Conservation (phyloP, 2,888 invertebrate species). For the Drosophila colorata region DNA sequence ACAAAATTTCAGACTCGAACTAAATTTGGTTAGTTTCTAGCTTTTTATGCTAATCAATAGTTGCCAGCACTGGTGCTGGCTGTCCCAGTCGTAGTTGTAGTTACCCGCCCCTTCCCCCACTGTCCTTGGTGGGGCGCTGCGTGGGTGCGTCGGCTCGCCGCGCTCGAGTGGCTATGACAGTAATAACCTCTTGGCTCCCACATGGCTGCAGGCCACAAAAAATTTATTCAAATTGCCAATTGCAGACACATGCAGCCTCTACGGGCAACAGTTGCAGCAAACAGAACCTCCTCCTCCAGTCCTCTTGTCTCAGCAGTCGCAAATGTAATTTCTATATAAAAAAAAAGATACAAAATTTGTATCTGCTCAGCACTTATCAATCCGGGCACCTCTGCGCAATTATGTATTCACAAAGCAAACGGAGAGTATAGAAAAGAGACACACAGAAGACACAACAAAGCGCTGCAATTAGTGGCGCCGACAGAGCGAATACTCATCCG, state of each 20-base stretch:
- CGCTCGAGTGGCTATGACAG: conserved; percentile 71
- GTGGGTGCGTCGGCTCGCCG: conserved; percentile 58
- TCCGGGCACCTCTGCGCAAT: conserved; percentile 33
- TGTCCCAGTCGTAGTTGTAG: not conserved
- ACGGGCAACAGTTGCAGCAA: conserved; percentile 21
- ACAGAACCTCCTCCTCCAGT: not conserved
- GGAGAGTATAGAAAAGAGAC: conserved; percentile 5
- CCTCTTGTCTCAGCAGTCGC: not conserved
- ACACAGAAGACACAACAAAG: conserved; percentile 46
- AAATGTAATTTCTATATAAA: conserved; percentile 23
- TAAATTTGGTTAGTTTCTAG: no score
- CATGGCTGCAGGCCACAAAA: conserved; percentile 45
- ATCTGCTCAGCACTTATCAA: conserved; percentile 16
- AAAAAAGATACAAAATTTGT: not conserved
- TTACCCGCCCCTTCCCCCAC: not conserved
- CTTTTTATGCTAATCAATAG: not conserved
- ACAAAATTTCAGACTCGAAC: no score
- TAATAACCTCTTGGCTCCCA: conserved; percentile 75
- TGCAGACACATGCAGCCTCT: conserved; percentile 38
- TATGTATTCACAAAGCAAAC: conserved; percentile 40
- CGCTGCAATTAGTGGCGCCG: conserved; percentile 73
- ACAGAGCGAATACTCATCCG: conserved; percentile 69
- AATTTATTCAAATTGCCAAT: conserved; percentile 68
- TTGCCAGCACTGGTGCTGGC: not conserved
- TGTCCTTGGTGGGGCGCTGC: conserved; percentile 29